phyloP scores from a whole-genome alignment of 2,888 invertebrate genomes.

The Amaurobius ferox region DNA sequence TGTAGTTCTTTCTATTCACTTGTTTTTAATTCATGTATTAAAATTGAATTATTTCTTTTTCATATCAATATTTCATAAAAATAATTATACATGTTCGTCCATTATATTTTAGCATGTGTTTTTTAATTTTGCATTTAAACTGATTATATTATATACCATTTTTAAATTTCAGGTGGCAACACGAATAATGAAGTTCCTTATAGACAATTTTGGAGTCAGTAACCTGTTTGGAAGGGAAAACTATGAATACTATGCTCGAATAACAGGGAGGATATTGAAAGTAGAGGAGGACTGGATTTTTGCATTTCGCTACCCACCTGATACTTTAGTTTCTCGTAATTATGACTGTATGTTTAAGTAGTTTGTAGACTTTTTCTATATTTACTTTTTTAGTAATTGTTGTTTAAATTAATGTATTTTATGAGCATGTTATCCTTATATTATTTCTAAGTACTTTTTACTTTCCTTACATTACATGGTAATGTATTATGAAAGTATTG shows the following conservation, averaged over 20 bases:
- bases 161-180: slow-evolving; percentile 87
- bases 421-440: too few relatives aligned
- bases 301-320: slow-evolving; percentile 93
- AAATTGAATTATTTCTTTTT: too few relatives aligned
- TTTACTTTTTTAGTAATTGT: neutral
- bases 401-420: neutral
- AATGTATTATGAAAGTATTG: too few relatives aligned
- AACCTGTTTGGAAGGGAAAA: slow-evolving; percentile 96
- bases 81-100: too few relatives aligned
- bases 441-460: too few relatives aligned
- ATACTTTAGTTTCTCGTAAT: slow-evolving; percentile 80
- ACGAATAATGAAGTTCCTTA: slow-evolving; percentile 96
- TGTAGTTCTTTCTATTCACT: too few relatives aligned
- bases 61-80: too few relatives aligned
- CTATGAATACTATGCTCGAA: slow-evolving; percentile 96
- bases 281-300: slow-evolving; percentile 97
- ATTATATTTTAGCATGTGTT: too few relatives aligned
- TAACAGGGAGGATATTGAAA: slow-evolving; percentile 92
- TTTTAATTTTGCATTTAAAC: too few relatives aligned
- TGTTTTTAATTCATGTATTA: too few relatives aligned
- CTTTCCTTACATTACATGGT: too few relatives aligned
- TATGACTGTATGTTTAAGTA: slow-evolving; percentile 74
- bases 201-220: slow-evolving; percentile 96
- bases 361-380: slow-evolving; percentile 42
- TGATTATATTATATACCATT: too few relatives aligned